Evolutionary conservation across 2,797 vertebrate species (phyloP), one percentile per base, ranked within the genome.

Genomic region (Momotus momota): DNA sequence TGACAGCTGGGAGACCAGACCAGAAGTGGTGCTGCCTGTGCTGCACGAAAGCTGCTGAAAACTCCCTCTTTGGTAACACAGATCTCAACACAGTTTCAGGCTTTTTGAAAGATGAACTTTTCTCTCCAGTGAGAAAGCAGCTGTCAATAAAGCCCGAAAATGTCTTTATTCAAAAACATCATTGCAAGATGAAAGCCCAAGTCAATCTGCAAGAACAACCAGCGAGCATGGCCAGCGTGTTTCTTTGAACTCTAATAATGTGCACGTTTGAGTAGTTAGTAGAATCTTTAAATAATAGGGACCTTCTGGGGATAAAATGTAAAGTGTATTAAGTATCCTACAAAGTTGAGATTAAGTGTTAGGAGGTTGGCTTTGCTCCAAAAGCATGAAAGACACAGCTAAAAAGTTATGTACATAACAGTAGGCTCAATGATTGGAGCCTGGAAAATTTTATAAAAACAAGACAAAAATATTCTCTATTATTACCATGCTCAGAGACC

Each of bases 361-460:
- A 91, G 80, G 96, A 96, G 80, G 52, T 81, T 97, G 96, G 91
- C 92, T 96, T 93, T 94, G 52, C 92, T 97, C 95, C 96, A 97
- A 73, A 83, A 86, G 61, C 88, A 82, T 94, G 87, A 97, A 89
- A 96, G 94, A 94, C 86, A 57, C 96, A 93, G 97, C 88, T 97
- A 94, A 97, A 91, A 97, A 94, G 92, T 82, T 96, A 92, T 93
- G 87, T 81, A 65, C 83, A 83, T 97, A 97, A 95, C 69, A 94
- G 96, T 85, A 96, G 88, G 95, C 82, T 95, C 91, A 97, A 33
- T 95, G 81, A 91, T 90, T 81, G 94, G 77, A 91, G 81, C 96
- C 93, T 97, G 91, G 89, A 55, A 97, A 97, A 97, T 87, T 94
- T 94, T 97, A 94, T 84, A 93, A 97, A 97, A 97, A 96, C 92